These are phyloP conservation scores for Gadus chalcogrammus DNA, from an alignment of 2,113 vertebrate genomes.

Conservation along the genomic window DNA sequence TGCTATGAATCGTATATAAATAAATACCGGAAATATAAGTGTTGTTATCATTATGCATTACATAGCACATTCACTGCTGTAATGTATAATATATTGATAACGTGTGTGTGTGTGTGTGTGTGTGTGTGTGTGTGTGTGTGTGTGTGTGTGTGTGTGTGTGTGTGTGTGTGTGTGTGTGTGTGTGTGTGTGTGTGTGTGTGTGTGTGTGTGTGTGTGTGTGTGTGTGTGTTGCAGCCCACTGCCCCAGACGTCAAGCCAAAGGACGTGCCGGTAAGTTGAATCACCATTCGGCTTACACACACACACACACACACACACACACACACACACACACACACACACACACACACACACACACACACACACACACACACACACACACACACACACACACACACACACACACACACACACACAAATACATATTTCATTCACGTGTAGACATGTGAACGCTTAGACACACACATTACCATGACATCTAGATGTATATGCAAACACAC, in stretches of 20 bases:
- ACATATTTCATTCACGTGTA: not conserved
- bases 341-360: too few relatives aligned
- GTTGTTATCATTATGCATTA: too few relatives aligned
- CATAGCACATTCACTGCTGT: too few relatives aligned
- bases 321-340: too few relatives aligned
- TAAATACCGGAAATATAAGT: too few relatives aligned
- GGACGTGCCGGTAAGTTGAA: conserved; percentile 57
- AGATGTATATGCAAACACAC: too few relatives aligned
- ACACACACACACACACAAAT: not conserved
- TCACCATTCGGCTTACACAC: not conserved
- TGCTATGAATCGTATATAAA: too few relatives aligned
- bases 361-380: too few relatives aligned
- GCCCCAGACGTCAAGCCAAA: conserved; percentile 47
- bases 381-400: too few relatives aligned
- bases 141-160: not conserved
- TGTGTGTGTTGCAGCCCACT: conserved; percentile 32
- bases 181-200: not conserved
- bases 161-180: not conserved
- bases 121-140: not conserved
- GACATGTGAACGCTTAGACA: not conserved
- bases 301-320: conserved; percentile 3
- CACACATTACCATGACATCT: too few relatives aligned
- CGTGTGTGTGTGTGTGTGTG: not conserved
- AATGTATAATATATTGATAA: too few relatives aligned
- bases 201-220: not conserved